Evolutionary conservation across 2,113 vertebrate genomes (phyloP).

Genomic region (Mobula birostris): DNA sequence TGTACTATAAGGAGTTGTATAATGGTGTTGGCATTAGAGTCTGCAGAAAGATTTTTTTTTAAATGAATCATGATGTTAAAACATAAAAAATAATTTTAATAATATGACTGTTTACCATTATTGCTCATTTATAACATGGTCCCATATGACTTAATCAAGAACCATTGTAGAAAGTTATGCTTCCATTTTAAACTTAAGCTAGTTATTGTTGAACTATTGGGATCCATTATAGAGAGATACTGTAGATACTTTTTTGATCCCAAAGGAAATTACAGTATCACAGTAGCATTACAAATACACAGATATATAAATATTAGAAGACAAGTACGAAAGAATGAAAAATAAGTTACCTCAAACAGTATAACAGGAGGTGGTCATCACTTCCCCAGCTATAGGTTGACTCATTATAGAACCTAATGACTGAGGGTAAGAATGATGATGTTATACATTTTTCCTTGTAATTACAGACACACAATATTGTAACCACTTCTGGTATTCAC

Average conservation of each 20-base stretch:
- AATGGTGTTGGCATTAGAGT: not conserved
- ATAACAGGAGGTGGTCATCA: too few relatives aligned
- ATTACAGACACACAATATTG: not conserved
- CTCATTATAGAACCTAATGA: too few relatives aligned
- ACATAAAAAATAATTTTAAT: not conserved
- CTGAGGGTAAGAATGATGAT: not conserved
- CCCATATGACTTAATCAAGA: not conserved
- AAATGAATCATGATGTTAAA: not conserved
- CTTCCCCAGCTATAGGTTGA: too few relatives aligned
- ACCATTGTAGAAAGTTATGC: not conserved
- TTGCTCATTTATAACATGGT: not conserved
- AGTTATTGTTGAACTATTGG: not conserved
- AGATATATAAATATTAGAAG: too few relatives aligned
- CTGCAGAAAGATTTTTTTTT: not conserved
- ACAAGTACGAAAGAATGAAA: too few relatives aligned
- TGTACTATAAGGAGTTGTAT: not conserved
- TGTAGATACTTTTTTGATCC: too few relatives aligned
- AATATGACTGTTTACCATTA: not conserved
- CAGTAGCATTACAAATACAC: too few relatives aligned
- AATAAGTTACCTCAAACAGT: too few relatives aligned
- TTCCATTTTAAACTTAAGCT: not conserved
- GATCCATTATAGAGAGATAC: too few relatives aligned
- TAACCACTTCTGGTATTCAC: not conserved
- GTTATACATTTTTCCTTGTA: not conserved
- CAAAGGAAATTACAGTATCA: too few relatives aligned